phyloP scores from a whole-genome alignment of 2,888 invertebrate genomes.

The Chrysolina haemoptera region DNA sequence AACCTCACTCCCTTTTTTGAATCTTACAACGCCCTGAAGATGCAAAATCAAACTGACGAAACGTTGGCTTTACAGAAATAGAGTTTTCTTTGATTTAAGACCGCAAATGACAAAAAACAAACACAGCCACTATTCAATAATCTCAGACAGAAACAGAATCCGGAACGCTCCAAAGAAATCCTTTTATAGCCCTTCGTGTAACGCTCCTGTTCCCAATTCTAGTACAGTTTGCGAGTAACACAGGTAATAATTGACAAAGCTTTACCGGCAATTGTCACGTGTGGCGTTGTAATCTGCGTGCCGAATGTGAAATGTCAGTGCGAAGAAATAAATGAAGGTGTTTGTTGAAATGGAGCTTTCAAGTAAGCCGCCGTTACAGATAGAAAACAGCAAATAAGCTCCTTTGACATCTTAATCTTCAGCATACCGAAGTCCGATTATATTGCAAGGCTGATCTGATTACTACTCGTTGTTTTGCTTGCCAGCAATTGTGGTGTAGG shows the following conservation, averaged over 20 bases:
- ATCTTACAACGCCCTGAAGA: too few relatives aligned
- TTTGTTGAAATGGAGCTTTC: slow-evolving; percentile 60
- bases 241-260: slow-evolving; percentile 64
- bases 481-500: slow-evolving; percentile 36
- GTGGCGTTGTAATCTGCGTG: slow-evolving; percentile 67
- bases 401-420: slow-evolving; percentile 61
- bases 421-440: slow-evolving; percentile 33
- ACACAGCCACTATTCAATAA: too few relatives aligned
- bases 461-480: slow-evolving; percentile 50
- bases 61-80: too few relatives aligned
- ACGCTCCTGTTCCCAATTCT: slow-evolving; percentile 31
- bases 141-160: too few relatives aligned
- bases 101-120: too few relatives aligned
- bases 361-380: slow-evolving; percentile 50
- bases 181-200: not conserved
- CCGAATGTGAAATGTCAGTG: slow-evolving; percentile 70
- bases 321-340: slow-evolving; percentile 70
- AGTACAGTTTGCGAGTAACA: slow-evolving; percentile 41
- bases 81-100: too few relatives aligned
- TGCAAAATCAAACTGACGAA: too few relatives aligned
- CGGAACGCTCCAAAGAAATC: not conserved
- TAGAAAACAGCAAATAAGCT: slow-evolving; percentile 54
- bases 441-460: slow-evolving; percentile 49
- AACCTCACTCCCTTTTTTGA: too few relatives aligned
- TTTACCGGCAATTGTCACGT: slow-evolving; percentile 63